These are phyloP conservation scores for Luffia ferchaultella DNA, from an alignment of 2,888 invertebrate genomes.

Conservation along the genomic window DNA sequence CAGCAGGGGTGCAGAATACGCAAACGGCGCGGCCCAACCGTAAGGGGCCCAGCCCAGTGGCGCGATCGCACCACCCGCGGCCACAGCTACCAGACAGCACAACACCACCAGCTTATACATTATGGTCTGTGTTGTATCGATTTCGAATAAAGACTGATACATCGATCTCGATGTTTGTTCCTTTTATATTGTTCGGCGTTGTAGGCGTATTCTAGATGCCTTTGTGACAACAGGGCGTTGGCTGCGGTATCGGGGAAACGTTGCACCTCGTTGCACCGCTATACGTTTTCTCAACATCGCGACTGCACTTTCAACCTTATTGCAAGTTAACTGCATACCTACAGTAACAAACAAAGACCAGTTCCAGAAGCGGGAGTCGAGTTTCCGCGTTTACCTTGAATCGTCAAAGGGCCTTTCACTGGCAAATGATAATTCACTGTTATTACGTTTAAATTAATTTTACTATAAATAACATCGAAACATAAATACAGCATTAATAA, in stretches of 20 bases:
- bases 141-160: slow-evolving; percentile 41
- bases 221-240: slow-evolving; percentile 51
- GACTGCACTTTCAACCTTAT: neutral
- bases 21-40: slow-evolving; percentile 25
- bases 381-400: slow-evolving; percentile 47
- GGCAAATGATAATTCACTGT: too few species aligned
- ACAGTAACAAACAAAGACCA: slow-evolving; percentile 5
- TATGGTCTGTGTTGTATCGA: slow-evolving; percentile 59
- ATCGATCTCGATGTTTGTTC: neutral
- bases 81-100: slow-evolving; percentile 67
- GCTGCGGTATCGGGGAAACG: slow-evolving; percentile 16
- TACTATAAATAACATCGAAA: too few species aligned
- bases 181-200: slow-evolving; percentile 45
- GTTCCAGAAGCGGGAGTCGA: neutral
- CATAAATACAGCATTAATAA: too few species aligned
- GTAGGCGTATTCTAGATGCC: slow-evolving; percentile 51
- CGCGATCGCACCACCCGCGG: slow-evolving; percentile 35
- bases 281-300: too few species aligned
- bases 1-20: slow-evolving; percentile 28
- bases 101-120: slow-evolving; percentile 70
- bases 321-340: neutral
- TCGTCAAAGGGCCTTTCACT: slow-evolving; percentile 44
- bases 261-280: too few species aligned
- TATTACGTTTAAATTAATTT: too few species aligned
- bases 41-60: slow-evolving; percentile 22